These are phyloP conservation scores for Rhinophrynus dorsalis DNA, from an alignment of 2,797 vertebrate genomes.

Conservation along the genomic window DNA sequence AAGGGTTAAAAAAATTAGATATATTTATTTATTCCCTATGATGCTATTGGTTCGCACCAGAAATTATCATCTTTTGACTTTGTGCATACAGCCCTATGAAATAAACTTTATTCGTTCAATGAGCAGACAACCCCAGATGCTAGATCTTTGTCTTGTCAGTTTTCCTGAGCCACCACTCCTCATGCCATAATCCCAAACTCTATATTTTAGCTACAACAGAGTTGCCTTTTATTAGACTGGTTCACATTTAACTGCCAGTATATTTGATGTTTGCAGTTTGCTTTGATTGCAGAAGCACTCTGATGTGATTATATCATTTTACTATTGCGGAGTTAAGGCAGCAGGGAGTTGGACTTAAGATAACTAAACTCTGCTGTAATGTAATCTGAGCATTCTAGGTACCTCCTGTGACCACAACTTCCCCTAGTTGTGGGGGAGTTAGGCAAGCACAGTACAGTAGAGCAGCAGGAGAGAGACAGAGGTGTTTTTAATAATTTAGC, in stretches of 20 bases:
- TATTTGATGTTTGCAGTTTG: neutral
- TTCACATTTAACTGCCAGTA: neutral
- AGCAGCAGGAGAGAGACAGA: constrained; percentile 43
- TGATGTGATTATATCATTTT: neutral
- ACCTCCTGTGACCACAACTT: constrained; percentile 26
- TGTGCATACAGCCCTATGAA: no score
- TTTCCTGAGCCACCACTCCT: neutral
- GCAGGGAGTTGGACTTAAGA: constrained; percentile 11
- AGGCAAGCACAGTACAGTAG: constrained; percentile 46
- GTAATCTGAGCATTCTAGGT: constrained; percentile 19
- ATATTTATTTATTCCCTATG: no score
- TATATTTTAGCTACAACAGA: neutral
- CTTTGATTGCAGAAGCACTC: neutral
- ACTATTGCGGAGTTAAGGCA: constrained; percentile 25
- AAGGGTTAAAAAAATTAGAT: no score
- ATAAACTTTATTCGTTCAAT: no score
- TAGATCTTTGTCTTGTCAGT: no score
- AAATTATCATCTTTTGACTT: no score
- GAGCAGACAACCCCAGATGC: no score
- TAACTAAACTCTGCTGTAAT: constrained; percentile 25
- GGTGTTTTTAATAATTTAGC: constrained; percentile 65
- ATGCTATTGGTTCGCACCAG: no score
- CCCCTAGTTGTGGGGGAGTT: constrained; percentile 41
- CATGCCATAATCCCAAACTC: neutral
- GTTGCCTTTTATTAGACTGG: neutral